These are phyloP conservation scores for Hiodon alosoides DNA, from an alignment of 2,113 vertebrate genomes.

Conservation along the genomic window DNA sequence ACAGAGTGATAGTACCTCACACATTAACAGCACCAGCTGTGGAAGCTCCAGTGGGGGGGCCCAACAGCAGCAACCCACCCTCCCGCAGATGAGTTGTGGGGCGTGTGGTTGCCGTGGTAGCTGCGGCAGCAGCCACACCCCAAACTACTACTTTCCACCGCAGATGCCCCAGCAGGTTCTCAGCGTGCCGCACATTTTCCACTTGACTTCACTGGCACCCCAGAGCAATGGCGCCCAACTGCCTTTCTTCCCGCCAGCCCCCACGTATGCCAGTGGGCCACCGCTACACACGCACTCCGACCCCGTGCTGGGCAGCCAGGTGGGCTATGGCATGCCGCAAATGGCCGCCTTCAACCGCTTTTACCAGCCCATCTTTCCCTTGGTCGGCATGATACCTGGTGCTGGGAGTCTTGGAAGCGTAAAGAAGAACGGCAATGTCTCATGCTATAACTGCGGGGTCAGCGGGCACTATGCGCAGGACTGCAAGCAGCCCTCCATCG, in stretches of 20 bases:
- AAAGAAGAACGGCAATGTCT: slow-evolving; percentile 87
- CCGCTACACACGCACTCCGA: slow-evolving; percentile 71
- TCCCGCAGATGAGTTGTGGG: slow-evolving; percentile 71
- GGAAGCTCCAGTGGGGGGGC: slow-evolving; percentile 56
- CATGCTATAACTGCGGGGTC: slow-evolving; percentile 90
- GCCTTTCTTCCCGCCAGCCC: slow-evolving; percentile 74
- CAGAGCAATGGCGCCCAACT: slow-evolving; percentile 78
- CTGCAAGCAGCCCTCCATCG: slow-evolving; percentile 88
- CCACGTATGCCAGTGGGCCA: slow-evolving; percentile 67
- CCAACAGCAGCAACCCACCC: slow-evolving; percentile 42
- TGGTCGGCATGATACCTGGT: slow-evolving; percentile 67
- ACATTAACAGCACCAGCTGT: slow-evolving; percentile 67
- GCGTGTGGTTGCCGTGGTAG: slow-evolving; percentile 85
- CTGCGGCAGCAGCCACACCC: slow-evolving; percentile 73
- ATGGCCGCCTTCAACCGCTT: slow-evolving; percentile 78
- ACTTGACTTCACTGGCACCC: slow-evolving; percentile 77
- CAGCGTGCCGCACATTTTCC: slow-evolving; percentile 76
- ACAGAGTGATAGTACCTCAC: slow-evolving; percentile 78
- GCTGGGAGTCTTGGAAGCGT: slow-evolving; percentile 66
- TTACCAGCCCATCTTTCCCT: slow-evolving; percentile 74
- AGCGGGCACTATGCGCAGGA: slow-evolving; percentile 88
- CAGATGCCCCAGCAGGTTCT: slow-evolving; percentile 78
- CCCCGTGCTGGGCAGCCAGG: slow-evolving; percentile 79
- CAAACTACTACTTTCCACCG: slow-evolving; percentile 74
- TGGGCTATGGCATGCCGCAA: slow-evolving; percentile 83